Percentiles rank a stretch among this genome's conserved stretches.
These are phyloP conservation scores for Chionomys nivalis DNA, from an alignment of 2,113 vertebrate species.

Conservation along the genomic window DNA sequence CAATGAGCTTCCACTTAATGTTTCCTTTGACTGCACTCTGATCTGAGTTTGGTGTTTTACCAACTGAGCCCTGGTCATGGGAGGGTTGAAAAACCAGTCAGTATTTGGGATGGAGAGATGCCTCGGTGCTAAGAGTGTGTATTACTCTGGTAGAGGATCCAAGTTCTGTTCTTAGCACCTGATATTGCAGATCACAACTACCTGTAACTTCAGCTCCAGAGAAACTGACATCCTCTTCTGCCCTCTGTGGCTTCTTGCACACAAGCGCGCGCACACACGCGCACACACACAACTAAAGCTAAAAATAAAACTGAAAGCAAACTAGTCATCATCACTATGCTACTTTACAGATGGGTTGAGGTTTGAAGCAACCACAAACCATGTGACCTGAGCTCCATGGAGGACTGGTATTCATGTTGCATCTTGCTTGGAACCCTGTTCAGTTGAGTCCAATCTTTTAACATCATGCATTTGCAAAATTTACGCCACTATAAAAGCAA, in stretches of 20 bases:
- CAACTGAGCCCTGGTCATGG: conserved; percentile 22
- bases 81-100: not conserved
- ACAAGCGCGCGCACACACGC: not conserved
- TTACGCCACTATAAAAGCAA: not conserved
- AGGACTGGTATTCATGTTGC: not conserved
- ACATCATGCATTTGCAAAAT: not conserved
- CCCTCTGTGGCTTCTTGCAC: not conserved
- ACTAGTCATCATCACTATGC: not conserved
- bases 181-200: not conserved
- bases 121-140: not conserved
- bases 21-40: conserved; percentile 74
- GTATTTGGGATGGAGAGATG: not conserved
- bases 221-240: no score
- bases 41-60: conserved; percentile 65
- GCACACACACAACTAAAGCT: not conserved
- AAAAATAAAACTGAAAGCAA: not conserved
- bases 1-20: conserved; percentile 59
- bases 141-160: not conserved
- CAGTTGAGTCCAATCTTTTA: not conserved
- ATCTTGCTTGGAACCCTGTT: not conserved
- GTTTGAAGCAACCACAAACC: not conserved
- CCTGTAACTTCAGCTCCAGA: not conserved
- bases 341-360: not conserved
- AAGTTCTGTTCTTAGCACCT: not conserved
- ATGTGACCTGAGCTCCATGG: not conserved